A percentile compares a stretch with the other conserved stretches of the same genome.
phyloP scores from a whole-genome alignment of 2,797 vertebrate genomes.

The Synaphobranchus kaupii region DNA sequence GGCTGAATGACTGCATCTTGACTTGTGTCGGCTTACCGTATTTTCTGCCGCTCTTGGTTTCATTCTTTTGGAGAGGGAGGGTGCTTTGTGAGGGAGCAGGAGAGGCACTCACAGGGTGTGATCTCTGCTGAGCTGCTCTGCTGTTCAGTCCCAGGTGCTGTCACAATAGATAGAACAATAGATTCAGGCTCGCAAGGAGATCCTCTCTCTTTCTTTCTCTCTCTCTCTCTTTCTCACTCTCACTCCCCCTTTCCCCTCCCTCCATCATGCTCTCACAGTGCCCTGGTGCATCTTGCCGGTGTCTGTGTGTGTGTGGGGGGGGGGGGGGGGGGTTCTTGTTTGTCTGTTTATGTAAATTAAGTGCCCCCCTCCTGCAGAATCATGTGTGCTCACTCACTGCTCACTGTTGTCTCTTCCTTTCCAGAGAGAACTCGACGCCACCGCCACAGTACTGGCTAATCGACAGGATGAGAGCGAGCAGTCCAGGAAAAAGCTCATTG shows the following conservation, averaged over 20 bases:
- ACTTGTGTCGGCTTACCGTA: not conserved
- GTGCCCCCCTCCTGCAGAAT: not conserved
- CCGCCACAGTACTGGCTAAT: slow-evolving; percentile 90
- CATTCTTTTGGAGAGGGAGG: not conserved
- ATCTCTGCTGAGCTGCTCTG: slow-evolving; percentile 14
- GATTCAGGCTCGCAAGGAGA: not conserved
- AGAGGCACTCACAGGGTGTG: not conserved
- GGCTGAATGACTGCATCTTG: slow-evolving; percentile 4
- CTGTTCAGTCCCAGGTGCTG: slow-evolving; percentile 11
- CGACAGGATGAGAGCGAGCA: slow-evolving; percentile 99
- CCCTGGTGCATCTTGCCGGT: not conserved
- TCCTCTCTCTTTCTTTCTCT: not conserved
- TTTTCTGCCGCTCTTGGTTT: not conserved
- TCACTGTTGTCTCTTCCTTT: slow-evolving; percentile 64
- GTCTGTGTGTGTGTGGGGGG: not conserved
- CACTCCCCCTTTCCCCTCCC: slow-evolving; percentile 2
- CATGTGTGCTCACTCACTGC: slow-evolving; percentile 23
- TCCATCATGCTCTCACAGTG: not conserved
- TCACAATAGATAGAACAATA: not conserved
- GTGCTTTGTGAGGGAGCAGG: not conserved
- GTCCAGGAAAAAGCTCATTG: slow-evolving; percentile 87
- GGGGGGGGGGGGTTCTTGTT: slow-evolving; percentile 16
- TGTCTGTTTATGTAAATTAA: slow-evolving; percentile 39
- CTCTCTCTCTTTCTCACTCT: not conserved
- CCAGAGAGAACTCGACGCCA: slow-evolving; percentile 80